These are phyloP conservation scores for Archips xylosteana DNA, from an alignment of 2,888 invertebrate species.

Conservation along the genomic window DNA sequence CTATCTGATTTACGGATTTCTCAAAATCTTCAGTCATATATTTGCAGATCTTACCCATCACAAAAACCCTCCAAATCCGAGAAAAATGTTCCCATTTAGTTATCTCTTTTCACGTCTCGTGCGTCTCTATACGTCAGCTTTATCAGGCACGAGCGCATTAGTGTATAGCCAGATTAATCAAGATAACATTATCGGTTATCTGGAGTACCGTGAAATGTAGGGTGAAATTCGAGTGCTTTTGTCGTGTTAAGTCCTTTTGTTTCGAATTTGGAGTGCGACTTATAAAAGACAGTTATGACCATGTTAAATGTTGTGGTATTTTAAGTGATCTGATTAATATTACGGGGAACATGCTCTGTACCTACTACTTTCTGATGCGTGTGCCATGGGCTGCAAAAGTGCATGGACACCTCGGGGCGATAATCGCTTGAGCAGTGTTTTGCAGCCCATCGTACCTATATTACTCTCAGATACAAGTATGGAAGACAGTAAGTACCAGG, in stretches of 20 bases:
- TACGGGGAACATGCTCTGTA: no score
- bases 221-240: slow-evolving; percentile 30
- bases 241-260: slow-evolving; percentile 27
- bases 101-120: slow-evolving; percentile 12
- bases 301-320: background rate
- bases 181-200: slow-evolving; percentile 39
- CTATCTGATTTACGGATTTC: background rate
- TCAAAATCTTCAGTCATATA: background rate
- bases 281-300: background rate
- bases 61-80: background rate
- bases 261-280: slow-evolving; percentile 24
- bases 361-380: no score
- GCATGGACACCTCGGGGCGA: no score
- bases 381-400: no score
- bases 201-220: slow-evolving; percentile 39
- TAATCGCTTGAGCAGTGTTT: no score
- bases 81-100: slow-evolving; percentile 3
- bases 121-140: slow-evolving; percentile 16
- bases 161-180: slow-evolving; percentile 37
- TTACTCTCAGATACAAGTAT: no score
- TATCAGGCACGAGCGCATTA: slow-evolving; percentile 19
- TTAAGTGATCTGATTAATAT: no score
- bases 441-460: no score
- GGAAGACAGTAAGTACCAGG: no score
- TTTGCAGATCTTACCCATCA: background rate